These are phyloP conservation scores for Stegana nigrithorax DNA, from an alignment of 2,888 invertebrate species.

Conservation along the genomic window DNA sequence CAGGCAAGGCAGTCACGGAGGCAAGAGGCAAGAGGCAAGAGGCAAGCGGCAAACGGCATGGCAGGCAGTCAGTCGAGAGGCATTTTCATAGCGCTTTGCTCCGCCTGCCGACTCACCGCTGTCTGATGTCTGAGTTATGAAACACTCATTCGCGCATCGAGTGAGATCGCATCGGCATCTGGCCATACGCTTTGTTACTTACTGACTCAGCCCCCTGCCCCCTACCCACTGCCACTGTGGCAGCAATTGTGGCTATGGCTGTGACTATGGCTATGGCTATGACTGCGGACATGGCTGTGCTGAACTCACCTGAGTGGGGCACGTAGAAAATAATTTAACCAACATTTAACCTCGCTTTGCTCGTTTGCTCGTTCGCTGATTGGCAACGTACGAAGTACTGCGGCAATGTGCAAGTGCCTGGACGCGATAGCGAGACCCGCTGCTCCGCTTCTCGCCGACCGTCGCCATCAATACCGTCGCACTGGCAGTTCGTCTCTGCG, in stretches of 20 bases:
- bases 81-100: neutral
- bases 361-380: neutral
- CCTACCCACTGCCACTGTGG: no score
- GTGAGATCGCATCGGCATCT: neutral
- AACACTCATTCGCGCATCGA: constrained; percentile 28
- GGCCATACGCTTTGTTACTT: neutral
- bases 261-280: no score
- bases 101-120: neutral
- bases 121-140: constrained; percentile 53
- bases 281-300: neutral
- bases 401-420: neutral
- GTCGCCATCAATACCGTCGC: neutral
- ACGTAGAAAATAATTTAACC: constrained; percentile 63
- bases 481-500: neutral
- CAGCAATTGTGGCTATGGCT: no score
- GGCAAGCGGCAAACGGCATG: neutral
- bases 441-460: neutral
- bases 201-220: no score
- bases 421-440: neutral
- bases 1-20: no score
- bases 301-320: neutral
- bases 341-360: constrained; percentile 58
- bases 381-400: neutral
- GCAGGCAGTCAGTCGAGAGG: no score
- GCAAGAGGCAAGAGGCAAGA: no score